A percentile compares a stretch with the other conserved stretches of the same genome.
Evolutionary conservation across 2,888 invertebrate species (phyloP).

Genomic region (Fragum whitleyi): DNA sequence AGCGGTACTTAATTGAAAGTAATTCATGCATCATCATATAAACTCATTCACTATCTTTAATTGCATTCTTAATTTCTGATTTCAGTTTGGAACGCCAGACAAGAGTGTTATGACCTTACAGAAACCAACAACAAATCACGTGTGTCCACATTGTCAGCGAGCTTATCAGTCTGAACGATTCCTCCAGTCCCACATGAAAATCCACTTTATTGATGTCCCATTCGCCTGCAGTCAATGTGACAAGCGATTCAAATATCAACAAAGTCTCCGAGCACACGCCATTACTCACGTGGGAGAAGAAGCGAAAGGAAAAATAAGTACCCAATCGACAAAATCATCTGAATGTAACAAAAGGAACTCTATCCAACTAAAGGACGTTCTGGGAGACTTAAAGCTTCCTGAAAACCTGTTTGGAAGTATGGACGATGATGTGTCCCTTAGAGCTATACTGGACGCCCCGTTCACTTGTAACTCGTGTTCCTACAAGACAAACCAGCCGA

Average conservation of each 20-base stretch:
- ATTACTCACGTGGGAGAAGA: conserved; percentile 45
- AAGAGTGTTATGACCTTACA: neutral
- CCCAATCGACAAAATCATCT: neutral
- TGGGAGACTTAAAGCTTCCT: neutral
- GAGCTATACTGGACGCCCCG: conserved; percentile 6
- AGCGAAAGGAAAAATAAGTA: neutral
- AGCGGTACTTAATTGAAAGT: no score
- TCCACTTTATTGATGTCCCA: conserved; percentile 37
- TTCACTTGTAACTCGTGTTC: conserved; percentile 48
- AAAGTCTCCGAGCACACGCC: conserved; percentile 45
- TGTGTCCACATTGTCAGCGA: conserved; percentile 36
- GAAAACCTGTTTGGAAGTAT: neutral
- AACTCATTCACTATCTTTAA: no score
- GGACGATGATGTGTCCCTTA: neutral
- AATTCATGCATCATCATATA: no score
- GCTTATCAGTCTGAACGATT: conserved; percentile 37
- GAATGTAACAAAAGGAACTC: conserved; percentile 10
- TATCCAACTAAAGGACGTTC: neutral
- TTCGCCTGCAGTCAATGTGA: conserved; percentile 43
- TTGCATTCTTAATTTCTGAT: no score
- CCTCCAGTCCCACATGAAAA: conserved; percentile 41
- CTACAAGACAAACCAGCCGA: conserved; percentile 41
- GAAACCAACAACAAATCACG: neutral
- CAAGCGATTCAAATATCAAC: conserved; percentile 43
- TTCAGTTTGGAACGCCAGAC: conserved; percentile 18